Percentiles rank a stretch among this genome's conserved stretches.
These are phyloP conservation scores for Nesogale talazaci DNA, from an alignment of 2,113 vertebrate species.

Conservation along the genomic window DNA sequence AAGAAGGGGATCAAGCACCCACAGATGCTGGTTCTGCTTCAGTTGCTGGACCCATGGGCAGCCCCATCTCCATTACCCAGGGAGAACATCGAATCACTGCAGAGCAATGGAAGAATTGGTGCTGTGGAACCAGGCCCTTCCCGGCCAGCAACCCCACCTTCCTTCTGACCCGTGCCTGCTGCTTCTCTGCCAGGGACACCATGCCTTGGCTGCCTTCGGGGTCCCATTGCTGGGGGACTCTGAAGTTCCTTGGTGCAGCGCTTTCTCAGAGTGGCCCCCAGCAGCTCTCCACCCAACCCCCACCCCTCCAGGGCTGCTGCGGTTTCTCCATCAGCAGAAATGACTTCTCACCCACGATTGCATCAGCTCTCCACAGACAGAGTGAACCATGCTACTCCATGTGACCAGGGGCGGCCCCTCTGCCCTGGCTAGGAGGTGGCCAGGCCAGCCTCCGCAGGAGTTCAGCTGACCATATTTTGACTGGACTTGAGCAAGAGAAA, in stretches of 20 bases:
- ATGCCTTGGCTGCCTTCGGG: accelerated
- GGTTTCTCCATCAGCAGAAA: conserved; percentile 70
- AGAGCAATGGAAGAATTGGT: background rate
- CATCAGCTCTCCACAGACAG: conserved; percentile 68
- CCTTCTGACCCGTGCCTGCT: background rate
- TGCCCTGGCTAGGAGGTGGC: conserved; percentile 21
- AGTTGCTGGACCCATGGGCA: background rate
- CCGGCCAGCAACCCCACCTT: background rate
- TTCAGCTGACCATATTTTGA: background rate
- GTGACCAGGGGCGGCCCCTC: conserved; percentile 28
- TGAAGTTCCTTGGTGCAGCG: background rate
- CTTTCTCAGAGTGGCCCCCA: background rate
- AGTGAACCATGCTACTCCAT: conserved; percentile 61
- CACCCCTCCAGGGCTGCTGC: background rate
- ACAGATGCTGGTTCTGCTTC: background rate
- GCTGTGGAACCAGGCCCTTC: background rate
- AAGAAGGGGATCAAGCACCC: background rate
- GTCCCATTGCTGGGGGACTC: background rate
- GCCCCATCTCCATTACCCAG: accelerated
- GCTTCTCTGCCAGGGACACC: background rate
- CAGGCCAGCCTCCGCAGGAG: background rate
- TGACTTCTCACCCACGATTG: conserved; percentile 72
- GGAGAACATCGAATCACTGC: background rate
- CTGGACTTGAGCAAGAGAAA: conserved; percentile 5
- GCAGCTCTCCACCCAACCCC: background rate